phyloP scores from a whole-genome alignment of 2,113 vertebrate species.

The Nesogale talazaci region DNA sequence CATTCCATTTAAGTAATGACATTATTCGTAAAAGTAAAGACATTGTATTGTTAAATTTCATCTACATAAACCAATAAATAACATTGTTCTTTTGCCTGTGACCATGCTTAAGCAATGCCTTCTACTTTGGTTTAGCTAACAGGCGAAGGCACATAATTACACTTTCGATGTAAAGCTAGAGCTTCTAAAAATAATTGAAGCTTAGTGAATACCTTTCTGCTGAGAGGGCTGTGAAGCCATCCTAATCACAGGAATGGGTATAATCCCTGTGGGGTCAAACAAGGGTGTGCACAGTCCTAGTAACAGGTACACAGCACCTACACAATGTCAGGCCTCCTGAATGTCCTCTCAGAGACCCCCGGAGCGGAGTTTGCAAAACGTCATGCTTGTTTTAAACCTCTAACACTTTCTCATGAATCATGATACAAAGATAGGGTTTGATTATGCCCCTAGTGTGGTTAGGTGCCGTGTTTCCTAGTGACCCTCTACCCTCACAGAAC shows the following conservation, averaged over 20 bases:
- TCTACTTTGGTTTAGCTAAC: constrained; percentile 29
- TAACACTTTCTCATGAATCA: constrained; percentile 49
- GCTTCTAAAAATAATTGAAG: constrained; percentile 71
- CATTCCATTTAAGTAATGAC: neutral
- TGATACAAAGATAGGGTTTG: constrained; percentile 54
- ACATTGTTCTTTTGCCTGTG: constrained; percentile 47
- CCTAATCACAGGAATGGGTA: constrained; percentile 62
- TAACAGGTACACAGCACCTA: constrained; percentile 12
- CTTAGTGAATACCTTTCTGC: constrained; percentile 40
- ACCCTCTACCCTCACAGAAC: neutral
- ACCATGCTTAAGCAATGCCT: constrained; percentile 37
- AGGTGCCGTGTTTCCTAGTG: neutral
- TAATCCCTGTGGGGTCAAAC: constrained; percentile 3
- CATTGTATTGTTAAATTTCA: constrained; percentile 45
- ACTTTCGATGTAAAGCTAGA: constrained; percentile 57
- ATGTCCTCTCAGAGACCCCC: constrained; percentile 5
- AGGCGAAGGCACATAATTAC: constrained; percentile 49
- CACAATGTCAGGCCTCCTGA: constrained; percentile 48
- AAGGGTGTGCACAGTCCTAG: neutral
- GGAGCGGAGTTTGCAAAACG: constrained; percentile 42
- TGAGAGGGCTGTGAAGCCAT: constrained; percentile 54
- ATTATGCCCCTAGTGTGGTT: neutral
- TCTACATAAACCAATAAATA: constrained; percentile 29
- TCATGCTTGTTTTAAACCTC: constrained; percentile 44
- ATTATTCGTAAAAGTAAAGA: constrained; percentile 5